phyloP scores from a whole-genome alignment of 2,113 vertebrate species.

The Sinocyclocheilus maitianheensis region DNA sequence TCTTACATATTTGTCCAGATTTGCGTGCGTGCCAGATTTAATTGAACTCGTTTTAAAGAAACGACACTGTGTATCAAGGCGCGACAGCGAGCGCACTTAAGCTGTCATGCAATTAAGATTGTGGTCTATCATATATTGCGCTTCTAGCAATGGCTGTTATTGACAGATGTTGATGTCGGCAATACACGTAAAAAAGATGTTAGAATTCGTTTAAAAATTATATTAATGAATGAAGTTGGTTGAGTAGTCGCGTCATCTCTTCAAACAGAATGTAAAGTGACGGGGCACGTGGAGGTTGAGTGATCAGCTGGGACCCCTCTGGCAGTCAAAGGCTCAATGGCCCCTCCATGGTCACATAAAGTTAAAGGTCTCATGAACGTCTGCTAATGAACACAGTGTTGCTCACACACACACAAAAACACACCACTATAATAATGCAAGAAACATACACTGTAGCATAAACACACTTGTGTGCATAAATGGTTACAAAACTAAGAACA shows the following conservation, averaged over 20 bases:
- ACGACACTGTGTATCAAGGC: not conserved
- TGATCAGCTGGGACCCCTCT: conserved; percentile 38
- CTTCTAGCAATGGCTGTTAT: not conserved
- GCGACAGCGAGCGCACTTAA: not conserved
- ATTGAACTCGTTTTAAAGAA: not conserved
- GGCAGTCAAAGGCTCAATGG: conserved; percentile 29
- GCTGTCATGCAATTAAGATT: not conserved
- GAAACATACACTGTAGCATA: conserved; percentile 11
- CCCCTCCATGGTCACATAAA: conserved; percentile 7
- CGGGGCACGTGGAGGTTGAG: conserved; percentile 46
- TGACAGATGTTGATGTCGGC: not conserved
- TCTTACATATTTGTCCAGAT: not conserved
- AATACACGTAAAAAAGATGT: not conserved
- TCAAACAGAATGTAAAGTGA: conserved; percentile 41
- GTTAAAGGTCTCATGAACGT: not conserved
- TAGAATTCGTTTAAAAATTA: not conserved
- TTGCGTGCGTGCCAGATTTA: not conserved
- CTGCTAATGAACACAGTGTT: not conserved
- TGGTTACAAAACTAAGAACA: not conserved
- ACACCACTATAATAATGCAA: not conserved
- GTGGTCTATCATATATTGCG: not conserved
- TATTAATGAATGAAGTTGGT: not conserved
- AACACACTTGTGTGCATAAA: not conserved
- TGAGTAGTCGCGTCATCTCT: conserved; percentile 31
- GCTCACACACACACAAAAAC: not conserved